Base-by-base conservation (phyloP, 2,888 invertebrate species). In the Empis stercorea region DNA sequence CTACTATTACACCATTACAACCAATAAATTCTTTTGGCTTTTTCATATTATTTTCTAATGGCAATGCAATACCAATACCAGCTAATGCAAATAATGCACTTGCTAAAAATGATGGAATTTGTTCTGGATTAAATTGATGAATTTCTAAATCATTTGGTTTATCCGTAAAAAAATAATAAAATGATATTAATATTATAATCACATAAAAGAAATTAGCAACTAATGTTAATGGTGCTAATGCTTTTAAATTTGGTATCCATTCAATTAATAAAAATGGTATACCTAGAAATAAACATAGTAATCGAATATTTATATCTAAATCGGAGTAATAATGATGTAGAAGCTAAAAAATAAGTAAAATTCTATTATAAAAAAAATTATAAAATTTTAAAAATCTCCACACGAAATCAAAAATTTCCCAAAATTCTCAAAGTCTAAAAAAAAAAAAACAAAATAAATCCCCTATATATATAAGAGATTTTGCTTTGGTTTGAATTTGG, bases 31-130 rank as follows among this genome's bases (percentile, higher is more conserved):
- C 85, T n/a, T 76, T 75, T 0, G 91, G 92, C 1, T 80, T 82
- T 62, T 81, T 85, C 92, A 94, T 93, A 71, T 87, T 87, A 71
- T 93, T 93, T 65, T 94, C 92, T 54, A 95, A 72, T 0, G 94
- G 91, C 78, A 95, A 83, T 14, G 93, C 87, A 75, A 79, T 79
- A 57, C 79, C 79, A 55, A 80, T 80, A 32, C 79, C 79, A 73
- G 92, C 92, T 58, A 91, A 79, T 15, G 91, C 86, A 63, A 87
- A 92, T 59, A 92, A 84, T 27, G 86, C 88, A 16, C 87, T 89
- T 36, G 91, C 89, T 64, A 92, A 89, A 72, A 86, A 92, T n/a
- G n/a, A n/a, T n/a, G n/a, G n/a, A 23, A 87, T 73, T 0, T 88
- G 88, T 51, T 84, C 52, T 75, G 71, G 27, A 66, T 70, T 61